Percentiles rank a stretch among this genome's conserved stretches.
Evolutionary conservation across 2,888 invertebrate genomes (phyloP).

Genomic region (Cacoxenus indagator): DNA sequence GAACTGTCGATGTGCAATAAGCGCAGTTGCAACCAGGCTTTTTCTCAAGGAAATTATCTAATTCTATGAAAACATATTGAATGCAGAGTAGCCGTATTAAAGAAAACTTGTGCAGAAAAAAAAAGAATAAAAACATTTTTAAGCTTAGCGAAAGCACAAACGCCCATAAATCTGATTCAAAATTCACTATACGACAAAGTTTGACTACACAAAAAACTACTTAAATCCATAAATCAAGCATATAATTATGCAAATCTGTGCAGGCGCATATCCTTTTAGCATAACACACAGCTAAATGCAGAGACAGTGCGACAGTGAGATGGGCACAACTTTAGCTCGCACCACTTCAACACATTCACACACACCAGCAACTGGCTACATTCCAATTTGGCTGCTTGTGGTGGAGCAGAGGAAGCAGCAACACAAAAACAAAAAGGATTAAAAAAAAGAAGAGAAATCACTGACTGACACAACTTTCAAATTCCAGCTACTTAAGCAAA

Average conservation of each 20-base stretch:
- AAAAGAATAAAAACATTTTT: not conserved
- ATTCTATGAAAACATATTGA: not conserved
- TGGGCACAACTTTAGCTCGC: not conserved
- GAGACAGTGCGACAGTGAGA: not conserved
- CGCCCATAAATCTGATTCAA: not conserved
- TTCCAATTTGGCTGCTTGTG: constrained; percentile 48
- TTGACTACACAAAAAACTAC: not conserved
- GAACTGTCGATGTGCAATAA: not conserved
- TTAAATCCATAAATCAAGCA: constrained; percentile 57
- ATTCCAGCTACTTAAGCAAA: not conserved
- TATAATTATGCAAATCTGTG: constrained; percentile 58
- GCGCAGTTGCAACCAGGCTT: no score
- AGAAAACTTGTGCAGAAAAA: not conserved
- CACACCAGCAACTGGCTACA: constrained; percentile 58
- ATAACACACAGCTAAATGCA: not conserved
- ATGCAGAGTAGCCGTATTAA: not conserved
- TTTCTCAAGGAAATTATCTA: no score
- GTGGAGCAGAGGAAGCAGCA: no score
- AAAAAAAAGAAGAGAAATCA: constrained; percentile 36
- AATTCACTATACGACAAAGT: constrained; percentile 1
- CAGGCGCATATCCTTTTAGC: not conserved
- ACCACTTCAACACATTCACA: not conserved
- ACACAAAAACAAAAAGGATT: no score
- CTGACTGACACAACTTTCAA: constrained; percentile 49
- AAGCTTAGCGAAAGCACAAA: not conserved